Conservation (phyloP, 2,113 vertebrate species). For the Stegostoma tigrinum region DNA sequence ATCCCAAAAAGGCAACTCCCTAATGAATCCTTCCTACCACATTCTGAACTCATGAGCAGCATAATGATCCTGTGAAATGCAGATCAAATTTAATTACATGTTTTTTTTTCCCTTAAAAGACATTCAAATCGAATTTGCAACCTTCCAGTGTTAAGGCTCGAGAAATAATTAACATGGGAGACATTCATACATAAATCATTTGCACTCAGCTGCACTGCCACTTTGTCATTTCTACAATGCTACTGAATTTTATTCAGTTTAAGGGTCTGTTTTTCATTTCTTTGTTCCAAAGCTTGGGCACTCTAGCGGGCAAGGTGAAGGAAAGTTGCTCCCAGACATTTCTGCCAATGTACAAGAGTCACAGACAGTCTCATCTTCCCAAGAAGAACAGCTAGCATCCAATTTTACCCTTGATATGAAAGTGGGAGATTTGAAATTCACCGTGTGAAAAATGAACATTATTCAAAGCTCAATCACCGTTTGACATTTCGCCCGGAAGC, state of each 20-base stretch:
- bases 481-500: background rate
- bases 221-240: background rate
- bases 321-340: background rate
- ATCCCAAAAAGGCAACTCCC: background rate
- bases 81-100: background rate
- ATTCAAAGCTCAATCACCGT: background rate
- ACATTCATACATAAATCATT: background rate
- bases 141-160: background rate
- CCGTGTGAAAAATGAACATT: background rate
- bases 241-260: background rate
- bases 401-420: background rate
- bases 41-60: background rate
- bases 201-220: background rate
- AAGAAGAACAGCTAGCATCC: background rate
- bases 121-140: background rate
- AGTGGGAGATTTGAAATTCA: background rate
- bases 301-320: background rate
- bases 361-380: background rate
- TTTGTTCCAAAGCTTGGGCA: background rate
- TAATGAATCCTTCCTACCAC: background rate
- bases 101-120: background rate
- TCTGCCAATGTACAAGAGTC: background rate
- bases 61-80: background rate
- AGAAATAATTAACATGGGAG: background rate
- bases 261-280: background rate